Evolutionary conservation across 2,888 invertebrate species (phyloP), one percentile per base, ranked within the genome.

Genomic region (Hirtodrosophila alboralis): DNA sequence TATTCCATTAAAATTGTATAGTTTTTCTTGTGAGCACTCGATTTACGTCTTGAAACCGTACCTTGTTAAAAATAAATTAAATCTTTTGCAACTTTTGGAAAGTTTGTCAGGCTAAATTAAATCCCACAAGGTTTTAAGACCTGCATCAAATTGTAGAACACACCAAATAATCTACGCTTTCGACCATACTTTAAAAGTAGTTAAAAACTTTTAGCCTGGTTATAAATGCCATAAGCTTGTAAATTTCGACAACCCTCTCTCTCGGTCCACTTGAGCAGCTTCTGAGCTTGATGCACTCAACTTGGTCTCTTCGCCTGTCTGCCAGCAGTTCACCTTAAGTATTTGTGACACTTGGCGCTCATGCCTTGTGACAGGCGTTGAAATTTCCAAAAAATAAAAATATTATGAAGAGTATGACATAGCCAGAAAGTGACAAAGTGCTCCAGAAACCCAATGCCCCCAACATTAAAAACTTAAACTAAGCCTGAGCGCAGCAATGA

Each of bases 301-400:
- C 51, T n/a, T 49, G 37, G 31, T 31, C 3, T n/a, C n/a, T n/a
- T n/a, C 27, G 27, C 3, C 34, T 45, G 34, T 27, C 28, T 51
- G 53, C n/a, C n/a, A n/a, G 18, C 41, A 58, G 63, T 49, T 47
- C 33, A 36, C 26, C 63, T 59, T 56, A 74, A 74, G 65, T 67
- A 61, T 48, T 70, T 79, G 80, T 73, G 80, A 84, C 86, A 80
- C 80, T 75, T 65, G 74, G 63, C 76, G 76, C 61, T 65, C 45
- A 60, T 60, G 40, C 54, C 60, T 69, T 85, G 51, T 75, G 73
- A 70, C 73, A 79, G 59, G 44, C 59, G 53, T 62, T 59, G 59
- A 80, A 81, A 75, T 59, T 59, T 41, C 30, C 31, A 41, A 59
- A 66, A 79, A 69, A 54, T 64, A 67, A 58, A 56, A 77, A 52